Evolutionary conservation across 1,140 invertebrate genomes (phyloP), one percentile per base, ranked within the genome.

Genomic region (Trichonephila inaurata): DNA sequence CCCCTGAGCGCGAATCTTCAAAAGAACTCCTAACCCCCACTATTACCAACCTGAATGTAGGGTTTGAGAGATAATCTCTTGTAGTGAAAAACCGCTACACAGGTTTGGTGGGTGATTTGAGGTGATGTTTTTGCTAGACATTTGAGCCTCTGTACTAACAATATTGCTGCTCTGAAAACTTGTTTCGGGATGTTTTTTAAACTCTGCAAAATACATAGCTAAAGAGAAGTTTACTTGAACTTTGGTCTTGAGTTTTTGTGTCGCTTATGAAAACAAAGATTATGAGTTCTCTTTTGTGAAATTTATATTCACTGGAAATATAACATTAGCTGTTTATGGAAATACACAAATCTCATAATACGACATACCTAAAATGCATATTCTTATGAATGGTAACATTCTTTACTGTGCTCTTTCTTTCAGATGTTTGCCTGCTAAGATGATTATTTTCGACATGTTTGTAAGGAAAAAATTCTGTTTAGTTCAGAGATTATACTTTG

Each of bases 141-240:
- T 85, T 85, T 51, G 83, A 85, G 44, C 83, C 83, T 85, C 83
- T 85, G 83, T 85, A 85, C 83, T 61, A 28, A 51, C 51, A 83
- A 83, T 58, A 60, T 60, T 83, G 19, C 82, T 83, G 2, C n/a
- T 83, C 21, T 19, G 82, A 83, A 60, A 83, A 83, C 82, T 83
- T 83, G 82, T 51, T 51, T 58, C 82, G 21, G 51, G 21, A 60
- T 83, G 82, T 83, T 83, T 77, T 64, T 77, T 77, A 77, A 77
- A 77, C 72, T 18, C 33, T 18, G 16, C 7, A 77, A 77, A 77
- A 77, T 77, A 33, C 33, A 77, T 77, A 40, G 7, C 72, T 77
- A 19, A 77, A 77, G 33, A 77, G 28, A 33, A 77, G 24, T 77
- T 77, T 77, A 40, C 33, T 77, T 77, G 72, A 77, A 77, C 72